A percentile compares a stretch with the other conserved stretches of the same genome.
phyloP scores from a whole-genome alignment of 2,888 invertebrate genomes.

The Cantharis rufa region DNA sequence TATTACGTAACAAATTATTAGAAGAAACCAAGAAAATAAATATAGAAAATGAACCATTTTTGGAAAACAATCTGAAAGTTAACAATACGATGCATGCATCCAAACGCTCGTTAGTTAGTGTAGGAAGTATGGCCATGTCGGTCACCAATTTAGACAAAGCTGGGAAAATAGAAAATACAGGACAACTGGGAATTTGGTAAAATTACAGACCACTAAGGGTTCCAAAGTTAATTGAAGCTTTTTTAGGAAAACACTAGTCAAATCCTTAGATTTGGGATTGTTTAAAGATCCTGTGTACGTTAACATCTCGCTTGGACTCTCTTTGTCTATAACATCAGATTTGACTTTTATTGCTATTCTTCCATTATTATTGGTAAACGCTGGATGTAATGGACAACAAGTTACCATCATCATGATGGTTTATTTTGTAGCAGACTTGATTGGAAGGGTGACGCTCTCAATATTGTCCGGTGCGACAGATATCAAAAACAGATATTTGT shows the following conservation, averaged over 20 bases:
- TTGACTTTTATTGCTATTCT: slow-evolving; percentile 71
- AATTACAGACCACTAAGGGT: neutral
- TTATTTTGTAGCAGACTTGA: slow-evolving; percentile 70
- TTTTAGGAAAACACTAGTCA: slow-evolving; percentile 59
- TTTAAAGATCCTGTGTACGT: slow-evolving; percentile 67
- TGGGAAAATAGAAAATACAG: slow-evolving; percentile 5
- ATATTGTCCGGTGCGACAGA: slow-evolving; percentile 64
- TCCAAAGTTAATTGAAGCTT: neutral
- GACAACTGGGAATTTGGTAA: slow-evolving; percentile 3
- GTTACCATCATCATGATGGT: slow-evolving; percentile 72
- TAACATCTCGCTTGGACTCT: slow-evolving; percentile 71
- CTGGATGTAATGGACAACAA: slow-evolving; percentile 62
- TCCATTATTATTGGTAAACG: slow-evolving; percentile 65
- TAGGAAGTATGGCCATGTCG: slow-evolving; percentile 44
- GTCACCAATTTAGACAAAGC: slow-evolving; percentile 35
- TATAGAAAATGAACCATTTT: slow-evolving; percentile 15
- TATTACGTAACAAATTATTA: neutral
- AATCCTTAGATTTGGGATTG: slow-evolving; percentile 65
- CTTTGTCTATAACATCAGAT: slow-evolving; percentile 71
- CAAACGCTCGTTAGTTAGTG: slow-evolving; percentile 42
- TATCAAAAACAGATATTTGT: slow-evolving; percentile 67
- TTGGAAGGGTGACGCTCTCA: slow-evolving; percentile 67
- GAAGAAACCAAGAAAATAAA: neutral
- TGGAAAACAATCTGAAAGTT: neutral
- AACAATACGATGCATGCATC: slow-evolving; percentile 1